phyloP scores from a whole-genome alignment of 2,113 vertebrate genomes.

The Bos taurus region ARS-UCD2.0 NC_037354.1:26605501-26606000 shows the following conservation, averaged over 20 bases:
- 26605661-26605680: not conserved
- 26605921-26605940: not conserved
- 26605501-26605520: not conserved
- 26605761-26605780: not conserved
- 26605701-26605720: not conserved
- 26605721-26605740: not conserved
- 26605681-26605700: not conserved
- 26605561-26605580: not conserved
- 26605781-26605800: not conserved
- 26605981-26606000: not conserved
- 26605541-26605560: not conserved
- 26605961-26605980: not conserved
- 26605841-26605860: not conserved
- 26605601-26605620: not conserved
- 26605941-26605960: not conserved
- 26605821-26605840: not conserved
- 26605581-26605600: not conserved
- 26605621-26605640: not conserved
- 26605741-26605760: not conserved
- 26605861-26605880: not conserved
- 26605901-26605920: not conserved
- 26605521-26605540: rapidly evolving
- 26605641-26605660: not conserved
- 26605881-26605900: not conserved
- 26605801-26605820: not conserved